Percentiles rank a stretch among this genome's conserved stretches.
Conservation (phyloP, 2,113 vertebrate species). For the Sylvicapra grimmia region DNA sequence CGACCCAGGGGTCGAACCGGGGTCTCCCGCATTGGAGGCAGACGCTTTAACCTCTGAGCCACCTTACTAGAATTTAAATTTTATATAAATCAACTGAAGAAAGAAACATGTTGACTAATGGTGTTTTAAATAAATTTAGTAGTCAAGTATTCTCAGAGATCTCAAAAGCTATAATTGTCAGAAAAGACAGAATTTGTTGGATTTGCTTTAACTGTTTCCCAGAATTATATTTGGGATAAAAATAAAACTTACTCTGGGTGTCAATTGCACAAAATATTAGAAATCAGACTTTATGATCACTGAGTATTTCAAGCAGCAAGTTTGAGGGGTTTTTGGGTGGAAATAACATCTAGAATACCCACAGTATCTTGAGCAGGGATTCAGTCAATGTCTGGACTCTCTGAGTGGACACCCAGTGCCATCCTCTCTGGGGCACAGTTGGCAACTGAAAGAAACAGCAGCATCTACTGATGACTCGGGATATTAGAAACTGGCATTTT, state of each 20-base stretch:
- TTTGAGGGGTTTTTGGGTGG: neutral
- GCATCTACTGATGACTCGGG: neutral
- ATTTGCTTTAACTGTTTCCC: neutral
- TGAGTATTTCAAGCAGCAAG: neutral
- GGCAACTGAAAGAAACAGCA: neutral
- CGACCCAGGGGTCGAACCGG: no score
- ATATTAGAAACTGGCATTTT: neutral
- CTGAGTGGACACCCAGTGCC: neutral
- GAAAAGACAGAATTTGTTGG: neutral
- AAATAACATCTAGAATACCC: neutral
- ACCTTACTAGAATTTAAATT: conserved; percentile 21
- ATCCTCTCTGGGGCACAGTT: neutral
- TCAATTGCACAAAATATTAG: neutral
- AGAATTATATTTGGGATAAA: neutral
- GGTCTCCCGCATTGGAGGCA: no score
- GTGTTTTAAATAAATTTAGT: neutral
- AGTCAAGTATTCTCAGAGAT: neutral
- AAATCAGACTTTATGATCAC: neutral
- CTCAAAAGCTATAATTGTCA: neutral
- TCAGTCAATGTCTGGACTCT: neutral
- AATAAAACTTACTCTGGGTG: neutral
- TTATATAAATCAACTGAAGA: neutral
- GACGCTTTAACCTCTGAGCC: no score
- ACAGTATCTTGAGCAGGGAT: neutral
- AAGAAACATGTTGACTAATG: neutral